Evolutionary conservation across 2,113 vertebrate genomes (phyloP), one percentile per base, ranked within the genome.

Genomic region (Myotis yumanensis): DNA sequence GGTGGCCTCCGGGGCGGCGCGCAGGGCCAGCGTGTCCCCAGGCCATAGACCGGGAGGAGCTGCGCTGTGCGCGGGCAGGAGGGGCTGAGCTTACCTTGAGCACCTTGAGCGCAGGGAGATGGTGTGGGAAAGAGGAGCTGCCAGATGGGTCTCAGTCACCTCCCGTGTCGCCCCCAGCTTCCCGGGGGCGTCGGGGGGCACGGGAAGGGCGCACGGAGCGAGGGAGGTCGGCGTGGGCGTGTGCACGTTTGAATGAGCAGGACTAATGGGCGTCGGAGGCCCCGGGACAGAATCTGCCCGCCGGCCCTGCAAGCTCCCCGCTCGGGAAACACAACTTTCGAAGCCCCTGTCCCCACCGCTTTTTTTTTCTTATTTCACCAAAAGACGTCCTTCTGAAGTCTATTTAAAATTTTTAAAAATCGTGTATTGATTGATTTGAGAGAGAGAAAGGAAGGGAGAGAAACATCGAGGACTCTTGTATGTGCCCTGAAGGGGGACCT

Each of bases 221-320:
- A 51, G 51, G 48, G 9, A 25, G 57, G 22, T 1, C 54, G 75
- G 54, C 25, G 89, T 75, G 89, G 72, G 83, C 59, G 95, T 72
- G 69, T 10, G 18, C 86, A 25, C 66, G 28, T 92, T 80, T 28
- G 77, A 85, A 95, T 28, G 64, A 52, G 46, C 94, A 81, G 75
- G 59, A 57, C 84, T 28, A 57, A 84, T 75, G 11, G 22, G 14
- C 77, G n/a, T 51, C 3, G 35, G 46, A 43, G 46, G 28, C 86
- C 28, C 6, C 51, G 15, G 90, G 69, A 0, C 57, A 32, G 54
- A 77, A 90, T 62, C 68, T 69, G 11, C 57, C 54, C 3, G 54
- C 54, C 20, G 17, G 54, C 16, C 76, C 66, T 2, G 57, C 59
- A 4, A 23, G 51, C 9, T 7, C 20, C 10, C 46, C 75, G 8